These are phyloP conservation scores for Colostygia pectinataria DNA, from an alignment of 2,888 invertebrate species.

Conservation along the genomic window DNA sequence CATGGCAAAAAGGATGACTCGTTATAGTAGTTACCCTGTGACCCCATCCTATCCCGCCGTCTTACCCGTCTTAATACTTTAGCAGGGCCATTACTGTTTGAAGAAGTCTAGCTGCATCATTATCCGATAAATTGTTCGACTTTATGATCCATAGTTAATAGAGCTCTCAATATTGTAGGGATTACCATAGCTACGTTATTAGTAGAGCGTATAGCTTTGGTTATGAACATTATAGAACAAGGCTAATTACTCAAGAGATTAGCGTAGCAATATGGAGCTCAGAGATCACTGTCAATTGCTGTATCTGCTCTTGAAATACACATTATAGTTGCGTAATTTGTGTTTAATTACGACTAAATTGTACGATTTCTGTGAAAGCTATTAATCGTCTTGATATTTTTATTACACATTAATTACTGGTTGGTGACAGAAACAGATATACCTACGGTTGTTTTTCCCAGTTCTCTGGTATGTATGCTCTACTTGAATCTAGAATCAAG, in stretches of 20 bases:
- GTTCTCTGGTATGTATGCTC: too few relatives aligned
- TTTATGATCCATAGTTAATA: conserved; percentile 12
- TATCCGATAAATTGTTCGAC: neutral
- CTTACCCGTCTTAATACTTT: too few relatives aligned
- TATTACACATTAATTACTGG: too few relatives aligned
- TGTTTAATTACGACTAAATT: neutral
- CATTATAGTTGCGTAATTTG: neutral
- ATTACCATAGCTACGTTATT: conserved; percentile 26
- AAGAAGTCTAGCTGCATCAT: neutral
- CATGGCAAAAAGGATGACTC: too few relatives aligned
- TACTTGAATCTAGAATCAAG: too few relatives aligned
- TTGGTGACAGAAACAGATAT: too few relatives aligned
- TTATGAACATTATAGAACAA: conserved; percentile 25
- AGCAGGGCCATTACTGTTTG: too few relatives aligned
- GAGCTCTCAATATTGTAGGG: conserved; percentile 19
- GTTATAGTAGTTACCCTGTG: too few relatives aligned
- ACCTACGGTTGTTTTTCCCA: too few relatives aligned
- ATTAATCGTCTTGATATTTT: too few relatives aligned
- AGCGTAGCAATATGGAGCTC: conserved; percentile 29
- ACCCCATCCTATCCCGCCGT: too few relatives aligned
- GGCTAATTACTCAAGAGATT: conserved; percentile 35
- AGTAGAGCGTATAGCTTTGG: conserved; percentile 16
- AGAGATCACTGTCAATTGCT: conserved; percentile 15
- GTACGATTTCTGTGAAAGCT: too few relatives aligned
- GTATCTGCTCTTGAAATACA: conserved; percentile 5